Base-by-base conservation (phyloP, 2,888 invertebrate species). In the Tethea ocularis region DNA sequence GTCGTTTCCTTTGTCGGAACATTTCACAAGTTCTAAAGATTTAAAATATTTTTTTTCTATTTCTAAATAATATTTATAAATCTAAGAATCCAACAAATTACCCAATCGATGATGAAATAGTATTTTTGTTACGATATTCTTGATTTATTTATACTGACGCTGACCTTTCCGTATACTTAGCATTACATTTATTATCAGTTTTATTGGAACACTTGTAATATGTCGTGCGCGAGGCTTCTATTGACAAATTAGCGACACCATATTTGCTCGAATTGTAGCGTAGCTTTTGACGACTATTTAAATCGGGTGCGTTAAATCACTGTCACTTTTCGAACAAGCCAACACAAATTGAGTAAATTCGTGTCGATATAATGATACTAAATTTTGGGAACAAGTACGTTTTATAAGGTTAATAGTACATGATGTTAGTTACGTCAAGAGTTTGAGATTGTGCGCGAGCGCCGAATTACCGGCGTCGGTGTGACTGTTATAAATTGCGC, bases 401-500 rank as follows among this genome's bases (percentile, higher is more conserved):
- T 33, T 54, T 54, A 33, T 54, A 22, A 33, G 33, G 33, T 33
- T 54, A 54, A 54, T 54, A 54, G 54, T 33, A 33, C 33, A 33
- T 33, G 33, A 33, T 54, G 33, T 54, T 54, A 54, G 54, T 54
- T 54, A 54, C 54, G 54, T 54, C 54, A 54, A 56, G 29, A 59
- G 51, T 58, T 53, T 57, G 41, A 33, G 53, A 51, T 52, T 58
- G 63, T 63, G 71, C 62, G 68, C 61, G 61, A 66, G 74, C 63
- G 72, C 77, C 80, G 73, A 81, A 80, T 83, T 80, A 83, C 69
- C 62, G 13, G 26, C n/a, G 20, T 68, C 79, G 81, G 75, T 75
- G 77, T 78, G 68, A 69, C 73, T 74, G 78, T 86, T 80, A 87
- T 86, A 88, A 88, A 89, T 89, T 74, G 80, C 71, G 61, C 69